These are phyloP conservation scores for Carollia perspicillata DNA, from an alignment of 2,113 vertebrate species.

Conservation along the genomic window DNA sequence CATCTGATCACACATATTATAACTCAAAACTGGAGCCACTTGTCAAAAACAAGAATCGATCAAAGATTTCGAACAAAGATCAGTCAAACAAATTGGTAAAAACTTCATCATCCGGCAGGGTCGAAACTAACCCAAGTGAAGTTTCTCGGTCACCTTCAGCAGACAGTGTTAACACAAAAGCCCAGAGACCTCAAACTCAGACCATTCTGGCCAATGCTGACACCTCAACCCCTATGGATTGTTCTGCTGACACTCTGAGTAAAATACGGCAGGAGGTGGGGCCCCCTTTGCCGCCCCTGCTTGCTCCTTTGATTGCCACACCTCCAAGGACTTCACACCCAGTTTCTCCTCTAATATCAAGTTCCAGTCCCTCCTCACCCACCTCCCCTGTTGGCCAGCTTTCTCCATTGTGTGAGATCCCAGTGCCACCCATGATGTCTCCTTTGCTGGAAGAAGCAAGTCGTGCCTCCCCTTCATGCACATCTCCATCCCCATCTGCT, in stretches of 20 bases:
- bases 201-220: constrained; percentile 68
- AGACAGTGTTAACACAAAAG: constrained; percentile 37
- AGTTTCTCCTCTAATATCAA: constrained; percentile 77
- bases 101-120: neutral
- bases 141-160: constrained; percentile 17
- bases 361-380: constrained; percentile 79
- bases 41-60: constrained; percentile 33
- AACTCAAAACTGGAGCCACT: constrained; percentile 56
- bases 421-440: constrained; percentile 74
- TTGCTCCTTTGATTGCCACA: constrained; percentile 87
- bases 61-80: constrained; percentile 59
- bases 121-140: neutral
- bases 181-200: constrained; percentile 14
- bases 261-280: constrained; percentile 90
- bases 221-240: constrained; percentile 67
- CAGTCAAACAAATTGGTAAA: neutral
- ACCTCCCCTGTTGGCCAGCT: constrained; percentile 81
- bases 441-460: constrained; percentile 63
- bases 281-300: constrained; percentile 89
- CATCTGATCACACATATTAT: constrained; percentile 35
- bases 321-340: constrained; percentile 83
- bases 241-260: constrained; percentile 79
- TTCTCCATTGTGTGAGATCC: constrained; percentile 77
- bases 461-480: constrained; percentile 74
- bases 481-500: constrained; percentile 82